phyloP scores from a whole-genome alignment of 2,888 invertebrate genomes.

The Mesorhabditis spiculigera region DNA sequence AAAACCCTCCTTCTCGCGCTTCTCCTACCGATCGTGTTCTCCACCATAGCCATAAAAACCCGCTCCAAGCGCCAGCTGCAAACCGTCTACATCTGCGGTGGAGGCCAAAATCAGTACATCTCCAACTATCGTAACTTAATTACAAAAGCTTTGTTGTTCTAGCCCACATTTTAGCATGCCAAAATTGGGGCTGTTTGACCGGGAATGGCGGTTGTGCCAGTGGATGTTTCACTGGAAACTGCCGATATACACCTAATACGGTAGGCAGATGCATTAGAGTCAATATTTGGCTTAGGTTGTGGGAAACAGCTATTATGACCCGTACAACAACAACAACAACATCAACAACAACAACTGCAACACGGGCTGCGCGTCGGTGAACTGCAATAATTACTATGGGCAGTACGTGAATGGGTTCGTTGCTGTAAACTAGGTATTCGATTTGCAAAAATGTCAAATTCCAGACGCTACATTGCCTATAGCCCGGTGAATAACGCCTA shows the following conservation, averaged over 20 bases:
- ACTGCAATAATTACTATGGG: conserved; percentile 37
- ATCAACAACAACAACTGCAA: conserved; percentile 34
- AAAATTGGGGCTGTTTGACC: not conserved
- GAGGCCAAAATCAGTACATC: conserved; percentile 21
- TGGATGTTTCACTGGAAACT: not conserved
- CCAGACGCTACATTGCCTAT: conserved; percentile 38
- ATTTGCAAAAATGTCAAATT: conserved; percentile 12
- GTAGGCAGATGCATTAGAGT: not conserved
- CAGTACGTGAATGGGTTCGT: conserved; percentile 33
- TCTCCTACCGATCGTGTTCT: no score
- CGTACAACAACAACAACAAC: conserved; percentile 23
- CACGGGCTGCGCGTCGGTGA: conserved; percentile 29
- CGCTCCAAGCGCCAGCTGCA: conserved; percentile 33
- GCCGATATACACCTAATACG: not conserved
- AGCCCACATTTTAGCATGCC: not conserved
- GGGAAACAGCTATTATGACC: conserved; percentile 13
- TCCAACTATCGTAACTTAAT: conserved; percentile 31
- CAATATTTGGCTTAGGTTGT: no score
- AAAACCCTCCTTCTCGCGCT: no score
- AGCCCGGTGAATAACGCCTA: conserved; percentile 27
- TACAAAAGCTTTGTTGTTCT: conserved; percentile 4
- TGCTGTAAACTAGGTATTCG: not conserved
- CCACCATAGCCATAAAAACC: not conserved
- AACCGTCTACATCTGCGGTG: conserved; percentile 37
- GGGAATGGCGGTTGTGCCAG: conserved; percentile 4